Evolutionary conservation across 2,113 vertebrate genomes (phyloP), one percentile per base, ranked within the genome.

Genomic region (Daboia siamensis): DNA sequence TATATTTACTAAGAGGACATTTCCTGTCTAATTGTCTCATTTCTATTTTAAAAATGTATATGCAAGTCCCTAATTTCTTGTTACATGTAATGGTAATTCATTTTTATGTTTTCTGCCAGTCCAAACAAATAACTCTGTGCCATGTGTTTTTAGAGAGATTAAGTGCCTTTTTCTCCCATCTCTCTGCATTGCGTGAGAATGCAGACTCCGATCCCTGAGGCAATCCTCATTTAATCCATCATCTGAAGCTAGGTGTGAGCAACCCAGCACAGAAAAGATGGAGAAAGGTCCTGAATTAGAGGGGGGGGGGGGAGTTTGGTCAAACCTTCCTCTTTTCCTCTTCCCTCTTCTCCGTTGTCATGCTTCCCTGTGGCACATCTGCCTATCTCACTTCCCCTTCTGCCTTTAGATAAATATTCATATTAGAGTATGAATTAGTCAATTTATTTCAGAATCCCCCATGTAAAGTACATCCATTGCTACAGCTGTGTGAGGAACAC

Each of bases 71-170:
- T 55, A 48, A 24, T 56, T 46, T 10, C 69, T 74, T 48, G 26
- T 91, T 57, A 74, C 88, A 29, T 88, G 26, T 29, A 80, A 88
- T 92, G 74, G 1, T 56, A 88, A 88, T 56, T 74, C 33, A 88
- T 88, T 91, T 74, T 13, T 88, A 74, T 80, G 55, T 91, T 92
- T 92, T 69, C 48, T 74, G 44, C 59, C n/a, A n/a, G 26, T 87
- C 44, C 23, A 46, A 55, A 56, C 17, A 74, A 92, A 52, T 24
- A 44, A 55, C 91, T 17, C 33, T 3, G 6, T 64, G 57, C 91
- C 61, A 80, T 92, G 91, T 92, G 61, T 92, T 92, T 92, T 88
- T 92, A 74, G 51, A 92, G 91, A 88, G 86, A 92, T 92, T 88
- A 92, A 80, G 86, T 88, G 86, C 86, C 61, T 88, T 88, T 26